phyloP scores from a whole-genome alignment of 1,140 invertebrate genomes.

The Oppia nitens region DNA sequence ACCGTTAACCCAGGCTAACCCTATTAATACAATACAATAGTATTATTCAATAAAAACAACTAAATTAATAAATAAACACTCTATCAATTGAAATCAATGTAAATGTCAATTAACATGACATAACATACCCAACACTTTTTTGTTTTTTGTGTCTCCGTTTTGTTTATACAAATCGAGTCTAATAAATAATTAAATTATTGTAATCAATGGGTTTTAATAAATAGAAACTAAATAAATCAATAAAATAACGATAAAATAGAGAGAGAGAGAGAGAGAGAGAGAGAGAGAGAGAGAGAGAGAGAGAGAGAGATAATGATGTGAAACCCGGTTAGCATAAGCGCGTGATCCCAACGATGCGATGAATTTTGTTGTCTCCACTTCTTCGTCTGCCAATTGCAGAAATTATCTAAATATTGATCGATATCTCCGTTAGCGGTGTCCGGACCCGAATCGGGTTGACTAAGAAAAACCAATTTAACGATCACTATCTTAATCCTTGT shows the following conservation, averaged over 20 bases:
- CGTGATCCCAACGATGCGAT: slow-evolving; percentile 36
- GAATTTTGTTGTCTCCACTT: slow-evolving; percentile 15
- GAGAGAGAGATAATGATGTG: background rate
- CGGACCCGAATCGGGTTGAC: slow-evolving; percentile 17
- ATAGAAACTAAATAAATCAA: background rate
- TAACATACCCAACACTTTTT: slow-evolving; percentile 22
- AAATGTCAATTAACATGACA: background rate
- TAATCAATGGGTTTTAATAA: background rate
- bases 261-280: background rate
- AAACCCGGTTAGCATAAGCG: slow-evolving; percentile 33
- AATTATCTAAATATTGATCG: slow-evolving; percentile 27
- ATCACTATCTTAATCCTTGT: slow-evolving; percentile 21
- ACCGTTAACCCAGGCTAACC: slow-evolving; percentile 31
- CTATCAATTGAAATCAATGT: background rate
- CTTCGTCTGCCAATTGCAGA: slow-evolving; percentile 28
- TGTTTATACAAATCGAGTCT: slow-evolving; percentile 21
- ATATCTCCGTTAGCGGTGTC: slow-evolving; percentile 24
- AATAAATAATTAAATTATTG: background rate
- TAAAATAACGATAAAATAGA: too few species aligned
- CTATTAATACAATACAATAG: slow-evolving; percentile 19
- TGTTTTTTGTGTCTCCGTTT: slow-evolving; percentile 17
- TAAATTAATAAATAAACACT: background rate
- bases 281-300: slow-evolving; percentile 5
- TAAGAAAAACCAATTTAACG: slow-evolving; percentile 20
- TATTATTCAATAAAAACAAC: background rate